Evolutionary conservation across 2,797 vertebrate species (phyloP), one percentile per base, ranked within the genome.

Genomic region (Cryptoblepharus egeriae): DNA sequence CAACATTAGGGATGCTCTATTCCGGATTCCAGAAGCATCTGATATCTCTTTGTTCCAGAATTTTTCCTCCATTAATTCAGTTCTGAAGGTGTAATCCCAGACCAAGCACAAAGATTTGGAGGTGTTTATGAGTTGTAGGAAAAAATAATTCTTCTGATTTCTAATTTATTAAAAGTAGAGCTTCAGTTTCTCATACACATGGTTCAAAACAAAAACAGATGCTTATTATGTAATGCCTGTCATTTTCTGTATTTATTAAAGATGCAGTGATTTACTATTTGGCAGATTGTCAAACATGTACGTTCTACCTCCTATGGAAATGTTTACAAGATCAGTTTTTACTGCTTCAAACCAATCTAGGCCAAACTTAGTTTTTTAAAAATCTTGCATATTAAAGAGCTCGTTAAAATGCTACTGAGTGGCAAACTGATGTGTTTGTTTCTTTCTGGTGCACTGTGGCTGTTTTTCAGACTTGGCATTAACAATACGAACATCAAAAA

Each of bases 231-330:
- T 95, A 95, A 96, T 92, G 71, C 15, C 79, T 91, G 85, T 91
- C 85, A 90, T 92, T 77, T 60, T 88, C 89, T 84, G 94, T 96
- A 97, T 95, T 96, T 97, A 96, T 96, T 95, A 85, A 90, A 80
- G 86, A 76, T 65, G 78, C 79, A 93, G 89, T 95, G 93, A 93
- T 96, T 96, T 96, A 95, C 95, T 93, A 90, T 94, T 95, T 96
- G 94, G 90, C 94, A 89, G 49, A 88, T 77, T 87, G 95, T 96
- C 95, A 95, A 94, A 95, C 94, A 71, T 91, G 77, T 92, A 83
- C 92, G 88, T 94, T 92, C 96, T 96, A 97, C 96, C 96, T 97
- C 96, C 92, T 95, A 89, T 93, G 91, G 92, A 95, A 96, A 95
- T 96, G 96, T 97, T 97, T 97, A 96, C 96, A 96, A 91, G 88